phyloP scores from a whole-genome alignment of 2,888 invertebrate genomes.

The Rugalucina vietnamica region DNA sequence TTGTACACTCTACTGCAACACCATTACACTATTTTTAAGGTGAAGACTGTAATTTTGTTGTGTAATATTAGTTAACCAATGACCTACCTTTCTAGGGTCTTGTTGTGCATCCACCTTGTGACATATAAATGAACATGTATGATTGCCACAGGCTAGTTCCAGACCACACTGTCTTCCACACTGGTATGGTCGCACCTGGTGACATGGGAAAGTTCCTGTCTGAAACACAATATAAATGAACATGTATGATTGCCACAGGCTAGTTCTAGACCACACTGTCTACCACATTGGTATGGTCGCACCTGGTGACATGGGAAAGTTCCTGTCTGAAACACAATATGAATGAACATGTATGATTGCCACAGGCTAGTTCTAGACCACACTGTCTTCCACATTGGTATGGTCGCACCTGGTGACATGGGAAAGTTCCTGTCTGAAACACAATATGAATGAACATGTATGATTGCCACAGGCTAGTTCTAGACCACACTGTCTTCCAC shows the following conservation, averaged over 20 bases:
- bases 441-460: slow-evolving; percentile 86
- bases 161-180: slow-evolving; percentile 84
- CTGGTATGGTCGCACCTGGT: slow-evolving; percentile 86
- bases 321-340: slow-evolving; percentile 79
- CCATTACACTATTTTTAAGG: too few species aligned
- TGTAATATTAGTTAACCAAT: too few species aligned
- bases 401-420: slow-evolving; percentile 89
- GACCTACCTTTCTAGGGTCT: slow-evolving; percentile 66
- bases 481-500: slow-evolving; percentile 84
- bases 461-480: slow-evolving; percentile 84
- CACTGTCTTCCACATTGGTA: slow-evolving; percentile 85
- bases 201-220: slow-evolving; percentile 82
- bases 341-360: slow-evolving; percentile 87
- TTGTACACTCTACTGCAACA: too few species aligned
- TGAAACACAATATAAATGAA: slow-evolving; percentile 55
- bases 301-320: slow-evolving; percentile 88
- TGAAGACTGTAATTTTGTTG: too few species aligned
- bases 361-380: slow-evolving; percentile 83
- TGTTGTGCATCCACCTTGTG: slow-evolving; percentile 85
- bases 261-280: slow-evolving; percentile 83
- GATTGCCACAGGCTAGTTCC: slow-evolving; percentile 84
- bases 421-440: slow-evolving; percentile 79
- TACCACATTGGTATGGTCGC: slow-evolving; percentile 86
- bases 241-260: slow-evolving; percentile 2
- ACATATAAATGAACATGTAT: slow-evolving; percentile 89